Conservation (phyloP, 2,888 invertebrate genomes). For the Gastracanthus pulcherrimus region DNA sequence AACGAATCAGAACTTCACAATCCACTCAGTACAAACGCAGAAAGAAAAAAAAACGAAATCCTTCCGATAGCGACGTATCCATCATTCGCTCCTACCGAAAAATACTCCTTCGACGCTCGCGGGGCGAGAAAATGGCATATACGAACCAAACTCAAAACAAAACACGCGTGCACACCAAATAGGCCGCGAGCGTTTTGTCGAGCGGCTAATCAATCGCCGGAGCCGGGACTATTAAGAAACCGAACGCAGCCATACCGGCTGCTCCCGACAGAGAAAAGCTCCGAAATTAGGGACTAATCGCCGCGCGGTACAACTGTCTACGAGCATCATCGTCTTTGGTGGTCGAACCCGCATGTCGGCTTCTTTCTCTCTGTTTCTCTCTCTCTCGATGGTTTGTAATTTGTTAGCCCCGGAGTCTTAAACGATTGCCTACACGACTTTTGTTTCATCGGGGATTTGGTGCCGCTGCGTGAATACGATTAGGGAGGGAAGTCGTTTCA, state of each 20-base stretch:
- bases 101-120: too few species aligned
- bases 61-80: too few species aligned
- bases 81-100: too few species aligned
- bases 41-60: too few species aligned
- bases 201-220: slow-evolving; percentile 36
- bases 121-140: background rate
- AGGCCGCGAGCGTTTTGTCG: slow-evolving; percentile 1
- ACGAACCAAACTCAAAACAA: background rate
- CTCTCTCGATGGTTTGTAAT: too few species aligned
- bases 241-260: background rate
- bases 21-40: too few species aligned
- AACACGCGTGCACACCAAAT: background rate
- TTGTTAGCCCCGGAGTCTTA: background rate
- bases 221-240: background rate
- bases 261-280: background rate
- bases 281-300: slow-evolving; percentile 34
- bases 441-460: slow-evolving; percentile 4
- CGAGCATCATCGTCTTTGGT: slow-evolving; percentile 47
- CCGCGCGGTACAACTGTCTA: too few species aligned
- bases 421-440: slow-evolving; percentile 27
- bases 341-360: slow-evolving; percentile 7
- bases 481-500: background rate
- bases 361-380: slow-evolving; percentile 2
- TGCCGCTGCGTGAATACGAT: background rate
- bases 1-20: too few species aligned